Conservation (phyloP, 2,797 vertebrate species). For the Sebastes umbrosus region DNA sequence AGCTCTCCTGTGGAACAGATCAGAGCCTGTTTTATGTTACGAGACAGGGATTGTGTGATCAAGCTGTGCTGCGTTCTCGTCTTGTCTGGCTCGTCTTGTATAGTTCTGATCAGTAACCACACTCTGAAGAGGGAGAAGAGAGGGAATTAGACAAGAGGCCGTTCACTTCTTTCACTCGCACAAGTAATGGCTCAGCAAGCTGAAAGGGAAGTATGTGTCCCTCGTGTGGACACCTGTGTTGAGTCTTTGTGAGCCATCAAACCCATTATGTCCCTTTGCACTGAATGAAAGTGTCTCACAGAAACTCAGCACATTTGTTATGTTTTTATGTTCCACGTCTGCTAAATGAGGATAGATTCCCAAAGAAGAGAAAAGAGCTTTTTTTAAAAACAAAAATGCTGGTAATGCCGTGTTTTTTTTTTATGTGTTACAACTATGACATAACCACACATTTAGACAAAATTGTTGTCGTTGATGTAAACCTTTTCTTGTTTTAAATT, state of each 20-base stretch:
- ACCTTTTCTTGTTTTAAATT: neutral
- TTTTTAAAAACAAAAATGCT: neutral
- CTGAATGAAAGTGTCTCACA: constrained; percentile 10
- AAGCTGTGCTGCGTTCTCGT: constrained; percentile 34
- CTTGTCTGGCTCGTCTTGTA: constrained; percentile 30
- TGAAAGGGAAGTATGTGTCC: constrained; percentile 51
- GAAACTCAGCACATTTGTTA: neutral
- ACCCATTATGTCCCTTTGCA: constrained; percentile 15
- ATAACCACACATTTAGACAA: neutral
- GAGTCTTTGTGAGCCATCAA: constrained; percentile 46
- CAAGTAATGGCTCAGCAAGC: constrained; percentile 19
- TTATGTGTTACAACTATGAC: neutral
- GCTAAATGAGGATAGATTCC: neutral
- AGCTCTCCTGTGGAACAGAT: constrained; percentile 21
- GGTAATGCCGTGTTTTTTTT: neutral
- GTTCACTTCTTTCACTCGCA: constrained; percentile 22
- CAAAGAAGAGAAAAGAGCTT: neutral
- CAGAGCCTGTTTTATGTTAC: constrained; percentile 24
- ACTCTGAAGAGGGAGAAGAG: constrained; percentile 31
- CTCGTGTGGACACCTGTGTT: constrained; percentile 53
- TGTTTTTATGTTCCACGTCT: neutral
- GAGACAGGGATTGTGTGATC: constrained; percentile 39
- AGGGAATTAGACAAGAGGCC: constrained; percentile 8
- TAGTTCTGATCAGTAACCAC: constrained; percentile 42
- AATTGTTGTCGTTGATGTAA: neutral